phyloP scores from a whole-genome alignment of 2,797 vertebrate species.

The Poecilia picta region DNA sequence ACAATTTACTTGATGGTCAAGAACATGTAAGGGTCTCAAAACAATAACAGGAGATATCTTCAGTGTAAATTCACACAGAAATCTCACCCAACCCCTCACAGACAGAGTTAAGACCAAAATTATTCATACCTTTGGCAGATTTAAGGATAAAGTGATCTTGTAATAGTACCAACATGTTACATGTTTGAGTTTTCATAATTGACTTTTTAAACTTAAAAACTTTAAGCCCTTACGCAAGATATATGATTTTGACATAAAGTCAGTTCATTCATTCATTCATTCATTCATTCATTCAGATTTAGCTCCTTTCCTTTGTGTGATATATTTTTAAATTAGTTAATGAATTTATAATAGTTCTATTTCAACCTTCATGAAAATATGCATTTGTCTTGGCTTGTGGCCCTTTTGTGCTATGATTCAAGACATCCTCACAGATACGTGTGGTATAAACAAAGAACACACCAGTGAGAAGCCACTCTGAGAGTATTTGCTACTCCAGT shows the following conservation, averaged over 20 bases:
- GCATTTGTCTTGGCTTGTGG: neutral
- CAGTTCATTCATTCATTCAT: too few relatives aligned
- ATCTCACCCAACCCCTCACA: neutral
- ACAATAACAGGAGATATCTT: neutral
- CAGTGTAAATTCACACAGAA: neutral
- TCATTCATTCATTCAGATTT: too few relatives aligned
- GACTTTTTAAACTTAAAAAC: neutral
- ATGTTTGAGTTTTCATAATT: neutral
- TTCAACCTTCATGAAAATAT: neutral
- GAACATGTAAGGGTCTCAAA: neutral
- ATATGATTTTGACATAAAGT: neutral
- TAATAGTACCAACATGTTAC: neutral
- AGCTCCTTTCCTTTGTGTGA: neutral
- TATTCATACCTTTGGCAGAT: neutral
- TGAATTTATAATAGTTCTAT: neutral
- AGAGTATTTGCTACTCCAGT: conserved; percentile 81
- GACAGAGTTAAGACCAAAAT: neutral
- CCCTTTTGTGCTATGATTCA: neutral
- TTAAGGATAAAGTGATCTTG: neutral
- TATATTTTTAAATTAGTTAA: neutral
- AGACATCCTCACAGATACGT: conserved; percentile 55
- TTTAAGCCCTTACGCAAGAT: neutral
- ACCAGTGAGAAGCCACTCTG: conserved; percentile 68
- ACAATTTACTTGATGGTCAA: neutral
- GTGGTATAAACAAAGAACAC: conserved; percentile 78